Evolutionary conservation across 2,797 vertebrate genomes (phyloP), one percentile per base, ranked within the genome.

Genomic region (Myoxocephalus aenaeus): DNA sequence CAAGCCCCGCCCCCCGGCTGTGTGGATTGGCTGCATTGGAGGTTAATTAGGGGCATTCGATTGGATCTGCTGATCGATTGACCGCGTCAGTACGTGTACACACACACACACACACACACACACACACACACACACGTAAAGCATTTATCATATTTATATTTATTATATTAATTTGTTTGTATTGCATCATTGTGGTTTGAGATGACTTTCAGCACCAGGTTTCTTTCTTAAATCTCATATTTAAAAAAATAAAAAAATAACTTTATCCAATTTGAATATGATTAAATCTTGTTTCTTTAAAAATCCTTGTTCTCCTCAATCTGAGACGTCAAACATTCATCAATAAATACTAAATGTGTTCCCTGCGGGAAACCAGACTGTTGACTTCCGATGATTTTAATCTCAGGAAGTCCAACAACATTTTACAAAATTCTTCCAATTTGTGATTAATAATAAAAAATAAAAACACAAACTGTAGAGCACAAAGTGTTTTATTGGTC

Each of bases 261-360:
- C 15, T 17, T 17, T 14, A 42, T 46, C 44, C 6, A 18, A 46
- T 46, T 58, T 86, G 86, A 22, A 3, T 32, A 2, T 32, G 2
- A 32, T 72, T 59, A 9, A 96, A 94, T 91, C 92, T 95, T 84
- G 80, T 94, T 91, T 92, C 95, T 84, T 81, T n/a, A n/a, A n/a
- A n/a, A n/a, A n/a, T n/a, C n/a, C n/a, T n/a, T n/a, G n/a, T n/a
- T n/a, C 18, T 22, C n/a, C 44, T 34, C 36, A 40, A 40, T 9
- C n/a, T 8, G n/a, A 22, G n/a, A 62, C 14, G 3, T 7, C 34
- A 40, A 54, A 42, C 36, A 56, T 13, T 27, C 11, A 53, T 25
- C 5, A 68, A 4, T 25, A 54, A 40, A 53, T 0, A n/a, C n/a
- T 9, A 5, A 13, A 8, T 6, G 20, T 42, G n/a, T n/a, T n/a